Base-by-base conservation (phyloP, 2,113 vertebrate genomes). In the Oriolus oriolus region DNA sequence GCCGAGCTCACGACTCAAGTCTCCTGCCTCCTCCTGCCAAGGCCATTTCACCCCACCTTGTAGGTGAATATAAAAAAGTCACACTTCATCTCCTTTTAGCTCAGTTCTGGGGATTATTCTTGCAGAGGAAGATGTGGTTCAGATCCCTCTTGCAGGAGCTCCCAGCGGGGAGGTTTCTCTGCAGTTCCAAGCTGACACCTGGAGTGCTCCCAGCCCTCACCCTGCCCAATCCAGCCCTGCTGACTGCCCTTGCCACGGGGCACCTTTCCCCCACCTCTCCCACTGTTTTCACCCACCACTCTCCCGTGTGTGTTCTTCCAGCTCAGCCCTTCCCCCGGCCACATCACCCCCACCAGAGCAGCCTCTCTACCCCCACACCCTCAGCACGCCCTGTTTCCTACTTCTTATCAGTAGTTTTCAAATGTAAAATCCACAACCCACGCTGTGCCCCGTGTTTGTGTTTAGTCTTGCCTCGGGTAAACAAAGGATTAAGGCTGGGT, bases 401-500 rank as follows among this genome's bases (percentile, higher is more conserved):
- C 71, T 92, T 8, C 84, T 84, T 50, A 74, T 87, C 90, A 88
- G 79, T 31, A 79, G 56, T 80, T 88, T 60, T 84, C 64, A 30
- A 93, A 87, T 4, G 23, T 44, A 77, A 68, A 77, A 89, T 2
- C 52, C 82, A 69, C 61, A 87, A 17, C 6, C 41, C 41, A 57
- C 70, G 82, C 83, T 54, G 76, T 66, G 87, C 79, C 61, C 85
- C 42, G 2, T 31, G 84, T 31, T 57, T 90, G 75, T 76, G 68
- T 20, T 78, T 88, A 90, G 90, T 49, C 78, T 81, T 94, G 92
- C 95, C 84, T 52, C 54, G 60, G 95, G 86, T 91, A 97, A 97
- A 97, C 80, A 80, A 20, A 90, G 91, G 94, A 74, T 85, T 75
- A 89, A n/a, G 44, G 37, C 93, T 31, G 52, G 16, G 37, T 26